Evolutionary conservation across 2,113 vertebrate species (phyloP), one percentile per base, ranked within the genome.

Genomic region (Edolisoma coerulescens): DNA sequence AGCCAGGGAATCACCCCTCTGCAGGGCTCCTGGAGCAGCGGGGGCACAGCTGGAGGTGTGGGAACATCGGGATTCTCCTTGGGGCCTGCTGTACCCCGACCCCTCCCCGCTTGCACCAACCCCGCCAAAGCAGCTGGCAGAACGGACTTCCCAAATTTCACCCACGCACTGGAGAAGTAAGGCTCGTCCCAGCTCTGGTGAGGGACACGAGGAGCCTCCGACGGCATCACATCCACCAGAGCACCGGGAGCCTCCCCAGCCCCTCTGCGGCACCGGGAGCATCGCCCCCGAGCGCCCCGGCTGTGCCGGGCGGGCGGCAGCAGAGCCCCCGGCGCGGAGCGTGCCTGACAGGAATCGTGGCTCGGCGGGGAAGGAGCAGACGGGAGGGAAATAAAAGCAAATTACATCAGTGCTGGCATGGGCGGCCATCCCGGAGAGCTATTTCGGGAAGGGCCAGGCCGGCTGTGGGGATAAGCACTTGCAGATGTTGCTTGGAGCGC

Each of bases 391-490:
- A 95, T 86, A 88, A 95, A 95, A 97, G 96, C 96, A 96, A 96
- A 93, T 98, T 96, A 97, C 97, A 96, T 98, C 97, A 98, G 91
- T n/a, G 94, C 87, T 95, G 86, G 97, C 84, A 95, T 1, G 75
- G 94, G 79, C 97, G 97, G 95, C 91, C 96, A 93, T 92, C 65
- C 80, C 70, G 3, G 89, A 11, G 37, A 95, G 97, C 90, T 98
- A 97, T 98, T 98, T 97, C 42, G 94, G 95, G 97, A 97, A 96
- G 70, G 96, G 93, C 96, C 79, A 89, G 94, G 95, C 89, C 69
- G 94, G 93, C 86, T 59, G 15, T 9, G 41, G 84, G 88, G 91
- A 87, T 81, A 95, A 97, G 79, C 91, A 10, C 26, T 97, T 97
- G 93, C 97, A 97, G 97, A 97, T 97, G 97, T 96, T 90, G 93